phyloP scores from a whole-genome alignment of 2,888 invertebrate genomes.

The Xestia xanthographa region DNA sequence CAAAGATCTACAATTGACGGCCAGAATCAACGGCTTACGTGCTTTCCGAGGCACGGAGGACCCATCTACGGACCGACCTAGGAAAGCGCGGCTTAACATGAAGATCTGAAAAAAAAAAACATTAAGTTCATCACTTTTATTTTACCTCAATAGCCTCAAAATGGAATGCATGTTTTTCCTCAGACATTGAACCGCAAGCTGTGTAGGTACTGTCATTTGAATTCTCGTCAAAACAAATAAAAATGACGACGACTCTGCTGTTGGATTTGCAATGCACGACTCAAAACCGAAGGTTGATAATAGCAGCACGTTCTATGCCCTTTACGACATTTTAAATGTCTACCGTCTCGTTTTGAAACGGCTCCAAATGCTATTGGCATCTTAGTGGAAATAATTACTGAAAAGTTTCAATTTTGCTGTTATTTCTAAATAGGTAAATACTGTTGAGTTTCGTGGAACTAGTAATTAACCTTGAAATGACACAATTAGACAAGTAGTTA shows the following conservation, averaged over 20 bases:
- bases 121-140: not conserved
- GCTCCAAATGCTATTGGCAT: slow-evolving; percentile 13
- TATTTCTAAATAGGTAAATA: not conserved
- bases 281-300: not conserved
- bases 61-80: too few relatives aligned
- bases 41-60: too few relatives aligned
- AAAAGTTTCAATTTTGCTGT: not conserved
- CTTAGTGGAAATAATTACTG: too few relatives aligned
- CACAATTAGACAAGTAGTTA: not conserved
- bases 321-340: not conserved
- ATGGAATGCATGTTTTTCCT: not conserved
- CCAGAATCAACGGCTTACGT: too few relatives aligned
- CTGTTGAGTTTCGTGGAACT: not conserved
- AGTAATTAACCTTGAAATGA: not conserved
- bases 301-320: not conserved
- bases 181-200: not conserved
- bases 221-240: slow-evolving; percentile 12
- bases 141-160: not conserved
- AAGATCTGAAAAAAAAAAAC: too few relatives aligned
- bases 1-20: too few relatives aligned
- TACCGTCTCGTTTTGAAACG: slow-evolving; percentile 5
- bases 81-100: too few relatives aligned
- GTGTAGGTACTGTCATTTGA: not conserved
- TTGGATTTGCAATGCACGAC: not conserved
- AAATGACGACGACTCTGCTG: not conserved